Conservation (phyloP, 2,797 vertebrate species). For the Lerista edwardsae region DNA sequence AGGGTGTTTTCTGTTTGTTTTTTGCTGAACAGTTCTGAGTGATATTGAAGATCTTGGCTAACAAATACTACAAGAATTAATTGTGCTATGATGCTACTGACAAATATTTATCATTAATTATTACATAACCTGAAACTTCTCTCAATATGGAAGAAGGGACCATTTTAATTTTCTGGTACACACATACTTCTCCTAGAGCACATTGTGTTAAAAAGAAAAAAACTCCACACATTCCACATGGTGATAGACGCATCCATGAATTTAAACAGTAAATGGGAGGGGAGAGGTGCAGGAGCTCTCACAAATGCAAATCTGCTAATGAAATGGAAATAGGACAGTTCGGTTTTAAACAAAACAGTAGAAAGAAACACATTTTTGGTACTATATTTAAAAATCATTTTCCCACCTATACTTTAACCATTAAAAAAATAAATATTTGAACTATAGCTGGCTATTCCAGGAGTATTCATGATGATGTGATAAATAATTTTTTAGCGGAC, state of each 20-base stretch:
- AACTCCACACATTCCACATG: no score
- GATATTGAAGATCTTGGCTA: slow-evolving; percentile 10
- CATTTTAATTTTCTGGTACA: slow-evolving; percentile 33
- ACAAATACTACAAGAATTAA: slow-evolving; percentile 16
- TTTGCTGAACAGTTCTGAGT: slow-evolving; percentile 13
- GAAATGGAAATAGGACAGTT: slow-evolving; percentile 2
- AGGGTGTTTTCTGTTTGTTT: neutral
- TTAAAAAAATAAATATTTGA: slow-evolving; percentile 66
- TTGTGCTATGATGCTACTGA: slow-evolving; percentile 21
- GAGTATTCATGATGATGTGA: slow-evolving; percentile 39
- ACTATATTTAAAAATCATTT: slow-evolving; percentile 51
- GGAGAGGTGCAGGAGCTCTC: neutral
- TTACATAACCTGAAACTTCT: neutral
- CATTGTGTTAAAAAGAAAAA: neutral
- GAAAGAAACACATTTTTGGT: slow-evolving; percentile 49
- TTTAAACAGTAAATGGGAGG: slow-evolving; percentile 21
- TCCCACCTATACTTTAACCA: slow-evolving; percentile 32
- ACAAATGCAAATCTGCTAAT: neutral
- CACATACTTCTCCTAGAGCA: neutral
- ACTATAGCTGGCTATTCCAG: slow-evolving; percentile 46
- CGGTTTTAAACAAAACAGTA: slow-evolving; percentile 9
- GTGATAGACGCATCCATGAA: neutral
- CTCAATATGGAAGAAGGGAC: slow-evolving; percentile 21
- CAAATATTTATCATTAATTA: neutral
- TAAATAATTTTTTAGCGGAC: slow-evolving; percentile 49